phyloP scores from a whole-genome alignment of 2,888 invertebrate species.

The Apamea sordens region DNA sequence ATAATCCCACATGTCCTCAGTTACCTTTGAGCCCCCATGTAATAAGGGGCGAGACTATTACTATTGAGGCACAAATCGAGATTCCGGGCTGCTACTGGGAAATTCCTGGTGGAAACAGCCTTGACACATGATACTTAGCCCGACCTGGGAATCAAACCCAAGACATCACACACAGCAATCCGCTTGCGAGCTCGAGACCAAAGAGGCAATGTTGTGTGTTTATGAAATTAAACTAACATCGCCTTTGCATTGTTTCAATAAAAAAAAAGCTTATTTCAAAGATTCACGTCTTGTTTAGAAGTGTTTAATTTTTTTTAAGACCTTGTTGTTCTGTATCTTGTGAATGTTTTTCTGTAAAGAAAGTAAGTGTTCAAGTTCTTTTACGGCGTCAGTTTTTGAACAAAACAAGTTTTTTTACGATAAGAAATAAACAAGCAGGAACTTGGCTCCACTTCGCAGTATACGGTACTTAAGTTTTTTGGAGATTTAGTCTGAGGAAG shows the following conservation, averaged over 20 bases:
- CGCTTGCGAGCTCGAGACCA: not conserved
- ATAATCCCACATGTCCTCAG: not conserved
- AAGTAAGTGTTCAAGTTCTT: slow-evolving; percentile 44
- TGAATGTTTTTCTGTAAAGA: slow-evolving; percentile 39
- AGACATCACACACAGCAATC: not conserved
- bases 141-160: not conserved
- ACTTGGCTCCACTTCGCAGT: slow-evolving; percentile 8
- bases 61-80: not conserved
- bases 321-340: slow-evolving; percentile 23
- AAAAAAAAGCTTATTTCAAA: not conserved
- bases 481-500: not conserved
- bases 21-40: not conserved
- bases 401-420: slow-evolving; percentile 45
- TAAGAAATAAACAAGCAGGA: slow-evolving; percentile 26
- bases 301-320: not conserved
- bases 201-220: not conserved
- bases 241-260: not conserved
- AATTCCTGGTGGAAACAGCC: not conserved
- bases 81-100: not conserved
- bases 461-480: not conserved
- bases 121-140: not conserved
- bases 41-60: not conserved
- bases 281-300: not conserved
- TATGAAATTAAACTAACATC: not conserved
- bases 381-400: slow-evolving; percentile 46